Evolutionary conservation across 2,888 invertebrate genomes (phyloP), one percentile per base, ranked within the genome.

Genomic region (Pollenia amentaria): DNA sequence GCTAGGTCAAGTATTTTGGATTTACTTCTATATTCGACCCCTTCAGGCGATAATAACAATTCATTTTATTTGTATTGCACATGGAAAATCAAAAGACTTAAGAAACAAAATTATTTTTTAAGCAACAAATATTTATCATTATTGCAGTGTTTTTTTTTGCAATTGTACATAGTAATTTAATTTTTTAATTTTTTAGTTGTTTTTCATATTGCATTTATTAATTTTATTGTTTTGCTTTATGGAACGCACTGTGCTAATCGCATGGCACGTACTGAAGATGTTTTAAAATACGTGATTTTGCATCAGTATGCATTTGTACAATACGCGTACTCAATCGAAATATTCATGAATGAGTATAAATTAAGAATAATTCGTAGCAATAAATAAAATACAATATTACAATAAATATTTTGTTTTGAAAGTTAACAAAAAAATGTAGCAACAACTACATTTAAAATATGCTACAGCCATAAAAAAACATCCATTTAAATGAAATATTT

Each of bases 211-310:
- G 16, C 21, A 40, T 29, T 6, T 6, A 29, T 29, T 1, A 44
- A n/a, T 48, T 57, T 38, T 29, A 11, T 3, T 48, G 57, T 69
- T 67, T 29, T 67, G 18, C 57, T n/a, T 42, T 73, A 73, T 65
- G 67, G 40, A 60, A 75, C 57, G 67, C 46, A 75, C 57, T 81
- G 21, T 48, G 29, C 21, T 60, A 51, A 60, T 57, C 72, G 48
- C 70, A 62, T 40, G 60, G 77, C 72, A 85, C 85, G 85, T 85
- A 81, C 64, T 4, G 6, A 42, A 70, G 51, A 76, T 77, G 46
- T 78, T 75, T 65, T 21, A 76, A 79, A 62, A 67, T 65, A 83
- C 83, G 86, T 87, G 83, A 70, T 72, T 70, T 64, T 53, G 38
- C 69, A 48, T 38, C 60, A 67, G 53, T 21, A 70, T 69, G 48